These are phyloP conservation scores for Ophion costatus DNA, from an alignment of 2,888 invertebrate genomes.

Conservation along the genomic window DNA sequence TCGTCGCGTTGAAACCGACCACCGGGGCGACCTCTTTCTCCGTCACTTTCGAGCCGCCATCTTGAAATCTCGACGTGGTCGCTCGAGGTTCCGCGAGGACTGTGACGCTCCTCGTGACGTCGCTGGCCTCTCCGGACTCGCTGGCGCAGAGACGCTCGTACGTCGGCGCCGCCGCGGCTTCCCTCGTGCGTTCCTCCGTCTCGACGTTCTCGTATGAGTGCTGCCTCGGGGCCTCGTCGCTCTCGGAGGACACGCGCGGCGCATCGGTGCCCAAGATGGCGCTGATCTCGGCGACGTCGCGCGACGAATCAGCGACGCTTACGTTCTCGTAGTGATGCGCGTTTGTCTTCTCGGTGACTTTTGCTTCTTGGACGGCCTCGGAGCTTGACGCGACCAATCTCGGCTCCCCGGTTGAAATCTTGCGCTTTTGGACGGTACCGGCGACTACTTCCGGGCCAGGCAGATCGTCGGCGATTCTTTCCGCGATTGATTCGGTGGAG, in stretches of 20 bases:
- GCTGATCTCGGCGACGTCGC: no score
- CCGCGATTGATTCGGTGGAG: background rate
- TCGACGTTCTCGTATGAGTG: slow-evolving; percentile 76
- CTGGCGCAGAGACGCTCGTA: slow-evolving; percentile 74
- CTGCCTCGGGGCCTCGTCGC: no score
- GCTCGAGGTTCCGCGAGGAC: background rate
- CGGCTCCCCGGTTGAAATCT: background rate
- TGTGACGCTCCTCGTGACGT: background rate
- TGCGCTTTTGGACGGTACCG: background rate
- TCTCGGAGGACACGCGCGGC: no score
- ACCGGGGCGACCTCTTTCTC: slow-evolving; percentile 70
- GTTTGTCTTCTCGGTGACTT: slow-evolving; percentile 30
- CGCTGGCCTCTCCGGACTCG: slow-evolving; percentile 41
- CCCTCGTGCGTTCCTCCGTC: slow-evolving; percentile 65
- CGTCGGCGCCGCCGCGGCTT: slow-evolving; percentile 60
- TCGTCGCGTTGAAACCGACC: slow-evolving; percentile 76
- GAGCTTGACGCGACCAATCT: background rate
- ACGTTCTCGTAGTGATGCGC: slow-evolving; percentile 65
- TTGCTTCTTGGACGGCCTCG: background rate
- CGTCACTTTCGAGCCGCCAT: slow-evolving; percentile 17
- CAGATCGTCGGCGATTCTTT: slow-evolving; percentile 24
- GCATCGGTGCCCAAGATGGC: background rate
- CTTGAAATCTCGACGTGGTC: slow-evolving; percentile 50
- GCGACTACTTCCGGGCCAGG: background rate
- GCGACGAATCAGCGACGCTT: background rate